phyloP scores from a whole-genome alignment of 1,140 invertebrate genomes.

The Cherax destructor region DNA sequence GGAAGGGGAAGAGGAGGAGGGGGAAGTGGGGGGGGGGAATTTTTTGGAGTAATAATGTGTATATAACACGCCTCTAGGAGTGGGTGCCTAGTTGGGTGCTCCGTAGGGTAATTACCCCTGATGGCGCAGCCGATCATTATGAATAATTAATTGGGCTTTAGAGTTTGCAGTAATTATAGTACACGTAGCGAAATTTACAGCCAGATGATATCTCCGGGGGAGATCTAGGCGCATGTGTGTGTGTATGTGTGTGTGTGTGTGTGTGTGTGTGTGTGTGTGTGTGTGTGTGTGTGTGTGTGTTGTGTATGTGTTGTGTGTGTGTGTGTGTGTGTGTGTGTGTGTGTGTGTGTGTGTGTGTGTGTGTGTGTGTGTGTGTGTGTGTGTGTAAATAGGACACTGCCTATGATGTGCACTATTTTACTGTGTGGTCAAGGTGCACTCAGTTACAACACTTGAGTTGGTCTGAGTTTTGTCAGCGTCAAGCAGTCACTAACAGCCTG shows the following conservation, averaged over 20 bases:
- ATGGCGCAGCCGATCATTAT: constrained; percentile 52
- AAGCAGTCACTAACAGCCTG: too few species aligned
- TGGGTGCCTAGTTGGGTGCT: constrained; percentile 44
- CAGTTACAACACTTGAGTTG: too few species aligned
- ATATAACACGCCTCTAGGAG: constrained; percentile 43
- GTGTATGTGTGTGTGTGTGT: background rate
- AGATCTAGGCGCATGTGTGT: constrained; percentile 24
- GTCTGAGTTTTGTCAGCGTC: too few species aligned
- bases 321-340: background rate
- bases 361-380: background rate
- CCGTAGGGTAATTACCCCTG: constrained; percentile 47
- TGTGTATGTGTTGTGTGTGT: background rate
- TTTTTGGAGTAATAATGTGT: constrained; percentile 37
- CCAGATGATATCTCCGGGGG: constrained; percentile 42
- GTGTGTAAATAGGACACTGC: background rate
- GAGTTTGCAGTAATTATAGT: constrained; percentile 53
- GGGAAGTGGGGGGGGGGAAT: too few species aligned
- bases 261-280: background rate
- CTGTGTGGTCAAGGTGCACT: too few species aligned
- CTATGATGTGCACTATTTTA: too few species aligned
- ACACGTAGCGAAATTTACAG: constrained; percentile 40
- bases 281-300: constrained; percentile 1
- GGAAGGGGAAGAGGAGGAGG: too few species aligned
- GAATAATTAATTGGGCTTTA: constrained; percentile 55
- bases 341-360: too few species aligned